Evolutionary conservation across 2,113 vertebrate genomes (phyloP), one percentile per base, ranked within the genome.

Genomic region (Rallus limicola): DNA sequence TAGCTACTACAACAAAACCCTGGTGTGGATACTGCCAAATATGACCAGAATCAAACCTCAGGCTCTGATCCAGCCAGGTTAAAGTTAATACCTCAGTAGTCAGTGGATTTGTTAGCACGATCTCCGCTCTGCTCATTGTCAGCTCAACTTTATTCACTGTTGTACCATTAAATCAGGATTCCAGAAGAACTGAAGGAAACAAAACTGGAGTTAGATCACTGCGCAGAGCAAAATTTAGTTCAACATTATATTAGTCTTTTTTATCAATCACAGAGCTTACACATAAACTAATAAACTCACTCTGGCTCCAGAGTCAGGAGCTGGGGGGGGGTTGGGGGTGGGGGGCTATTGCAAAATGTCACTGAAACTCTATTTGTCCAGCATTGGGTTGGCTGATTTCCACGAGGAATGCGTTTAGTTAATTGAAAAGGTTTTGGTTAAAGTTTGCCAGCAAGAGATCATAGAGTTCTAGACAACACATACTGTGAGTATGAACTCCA

Each of bases 401-500:
- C 96, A 97, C 5, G 5, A 98, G 98, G 98, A 99, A 99, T 99
- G 98, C 86, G 90, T 98, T 97, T 55, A 95, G 96, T 98, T 98
- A 98, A 98, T 97, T 98, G 98, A 98, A 99, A 98, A 98, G 97
- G 98, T 98, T 98, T 98, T 94, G 97, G 98, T 98, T 98, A 94
- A 98, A 97, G 96, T 84, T 97, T 97, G 95, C 95, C 94, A 96
- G 97, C 95, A 95, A 90, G 97, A 97, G 96, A 98, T 98, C 97
- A 97, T 90, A 98, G 94, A 96, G 92, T 68, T 95, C 96, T 96
- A 97, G 98, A 98, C 98, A 98, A 98, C 99, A 98, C 99, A 99
- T 97, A 98, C 99, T 99, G 99, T 98, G 99, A 97, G 95, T 97
- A 97, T 99, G 98, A 99, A 99, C 99, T 99, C 98, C 96, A 77